A percentile compares a stretch with the other conserved stretches of the same genome.
Evolutionary conservation across 1,140 invertebrate species (phyloP).

Genomic region (Centruroides vittatus): DNA sequence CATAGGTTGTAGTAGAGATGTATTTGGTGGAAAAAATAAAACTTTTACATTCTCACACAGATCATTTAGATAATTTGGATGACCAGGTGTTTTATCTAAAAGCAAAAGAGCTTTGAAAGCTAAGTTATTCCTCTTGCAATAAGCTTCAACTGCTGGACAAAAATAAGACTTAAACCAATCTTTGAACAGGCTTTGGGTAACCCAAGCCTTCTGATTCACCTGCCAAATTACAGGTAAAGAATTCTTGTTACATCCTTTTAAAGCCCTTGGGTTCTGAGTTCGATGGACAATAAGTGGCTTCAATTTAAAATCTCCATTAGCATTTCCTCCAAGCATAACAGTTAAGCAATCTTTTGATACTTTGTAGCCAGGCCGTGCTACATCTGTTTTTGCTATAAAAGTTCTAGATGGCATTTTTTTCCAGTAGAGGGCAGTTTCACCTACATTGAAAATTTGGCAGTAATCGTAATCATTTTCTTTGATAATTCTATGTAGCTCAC

Average conservation of each 20-base stretch:
- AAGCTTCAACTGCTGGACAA: conserved; percentile 10
- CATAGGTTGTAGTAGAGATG: conserved; percentile 14
- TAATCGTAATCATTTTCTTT: conserved; percentile 24
- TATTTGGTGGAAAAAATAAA: conserved; percentile 11
- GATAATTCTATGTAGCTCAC: conserved; percentile 20
- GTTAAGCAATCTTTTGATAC: conserved; percentile 11
- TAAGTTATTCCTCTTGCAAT: conserved; percentile 11
- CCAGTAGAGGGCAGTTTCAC: conserved; percentile 19
- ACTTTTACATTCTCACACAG: conserved; percentile 7
- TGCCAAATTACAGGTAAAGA: conserved; percentile 11
- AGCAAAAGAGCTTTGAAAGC: conserved; percentile 13
- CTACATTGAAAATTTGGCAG: conserved; percentile 23
- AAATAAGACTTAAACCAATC: conserved; percentile 15
- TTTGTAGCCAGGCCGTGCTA: conserved; percentile 7
- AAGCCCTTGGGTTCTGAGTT: conserved; percentile 10
- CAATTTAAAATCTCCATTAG: conserved; percentile 11
- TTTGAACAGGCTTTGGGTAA: conserved; percentile 9
- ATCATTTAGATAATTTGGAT: conserved; percentile 9
- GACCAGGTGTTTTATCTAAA: conserved; percentile 17
- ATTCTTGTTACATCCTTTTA: conserved; percentile 4
- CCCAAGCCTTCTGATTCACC: conserved; percentile 10
- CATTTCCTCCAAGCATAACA: conserved; percentile 9
- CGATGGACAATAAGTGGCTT: conserved; percentile 12
- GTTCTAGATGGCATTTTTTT: conserved; percentile 15
- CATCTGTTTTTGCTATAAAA: conserved; percentile 8